Percentiles rank a stretch among this genome's conserved stretches.
Evolutionary conservation across 1,140 invertebrate genomes (phyloP).

Genomic region (Trichomalopsis sarcophagae): DNA sequence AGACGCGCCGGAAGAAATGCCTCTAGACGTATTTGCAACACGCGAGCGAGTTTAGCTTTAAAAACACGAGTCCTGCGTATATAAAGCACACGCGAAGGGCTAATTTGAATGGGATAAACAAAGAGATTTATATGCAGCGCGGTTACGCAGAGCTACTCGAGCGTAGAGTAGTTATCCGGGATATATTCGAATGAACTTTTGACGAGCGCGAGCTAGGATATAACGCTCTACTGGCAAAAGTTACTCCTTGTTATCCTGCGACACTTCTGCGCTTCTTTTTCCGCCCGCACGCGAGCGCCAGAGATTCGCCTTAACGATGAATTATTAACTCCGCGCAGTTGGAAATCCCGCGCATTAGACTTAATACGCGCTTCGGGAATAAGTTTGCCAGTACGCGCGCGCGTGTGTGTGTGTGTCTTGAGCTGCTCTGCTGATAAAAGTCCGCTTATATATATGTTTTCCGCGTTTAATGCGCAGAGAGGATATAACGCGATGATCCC

Average conservation of each 20-base stretch:
- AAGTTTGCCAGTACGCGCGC: background rate
- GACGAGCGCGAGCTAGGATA: background rate
- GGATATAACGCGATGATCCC: background rate
- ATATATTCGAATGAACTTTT: constrained; percentile 34
- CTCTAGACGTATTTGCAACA: background rate
- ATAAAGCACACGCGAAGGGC: background rate
- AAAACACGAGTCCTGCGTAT: no score
- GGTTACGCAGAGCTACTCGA: no score
- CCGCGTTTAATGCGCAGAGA: background rate
- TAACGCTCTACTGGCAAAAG: background rate
- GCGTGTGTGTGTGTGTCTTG: background rate
- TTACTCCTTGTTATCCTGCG: background rate
- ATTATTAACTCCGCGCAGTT: constrained; percentile 44
- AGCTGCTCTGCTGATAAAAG: constrained; percentile 41
- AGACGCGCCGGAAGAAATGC: background rate
- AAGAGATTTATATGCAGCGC: background rate
- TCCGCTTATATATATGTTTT: constrained; percentile 1
- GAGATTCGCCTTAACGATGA: constrained; percentile 39
- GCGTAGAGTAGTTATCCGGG: background rate
- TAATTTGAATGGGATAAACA: background rate
- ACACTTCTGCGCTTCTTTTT: background rate
- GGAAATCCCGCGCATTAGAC: constrained; percentile 31
- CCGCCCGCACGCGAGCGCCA: no score
- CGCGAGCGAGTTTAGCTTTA: no score
- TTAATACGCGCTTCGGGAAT: constrained; percentile 49